These are phyloP conservation scores for Entelurus aequoreus DNA, from an alignment of 2,113 vertebrate species.

Conservation along the genomic window DNA sequence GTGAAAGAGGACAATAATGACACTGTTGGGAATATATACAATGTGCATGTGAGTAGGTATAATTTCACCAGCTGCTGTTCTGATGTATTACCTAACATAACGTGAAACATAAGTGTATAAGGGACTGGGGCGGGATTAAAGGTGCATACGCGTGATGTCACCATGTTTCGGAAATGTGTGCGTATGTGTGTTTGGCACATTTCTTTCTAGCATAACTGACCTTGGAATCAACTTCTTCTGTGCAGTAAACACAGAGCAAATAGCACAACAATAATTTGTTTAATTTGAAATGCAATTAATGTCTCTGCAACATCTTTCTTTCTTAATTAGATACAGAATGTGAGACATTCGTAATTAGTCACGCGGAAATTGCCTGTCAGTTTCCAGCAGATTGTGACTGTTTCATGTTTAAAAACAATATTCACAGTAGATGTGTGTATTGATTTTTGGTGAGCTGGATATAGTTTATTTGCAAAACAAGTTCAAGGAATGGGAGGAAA, in stretches of 20 bases:
- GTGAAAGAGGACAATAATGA: conserved; percentile 25
- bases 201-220: not conserved
- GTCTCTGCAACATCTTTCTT: not conserved
- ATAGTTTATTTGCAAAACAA: not conserved
- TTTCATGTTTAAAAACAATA: not conserved
- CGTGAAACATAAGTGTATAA: conserved; percentile 56
- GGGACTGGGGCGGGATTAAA: conserved; percentile 26
- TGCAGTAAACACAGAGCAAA: not conserved
- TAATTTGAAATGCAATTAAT: not conserved
- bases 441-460: too few species aligned
- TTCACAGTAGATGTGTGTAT: too few species aligned
- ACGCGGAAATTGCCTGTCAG: too few species aligned
- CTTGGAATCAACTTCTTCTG: not conserved
- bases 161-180: conserved; percentile 15
- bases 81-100: conserved; percentile 67
- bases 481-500: too few species aligned
- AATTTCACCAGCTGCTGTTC: conserved; percentile 52
- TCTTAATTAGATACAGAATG: not conserved
- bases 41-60: conserved; percentile 20
- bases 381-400: not conserved
- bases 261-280: not conserved
- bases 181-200: conserved; percentile 8
- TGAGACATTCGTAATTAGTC: too few species aligned
- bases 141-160: conserved; percentile 32
- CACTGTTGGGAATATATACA: conserved; percentile 3